phyloP scores from a whole-genome alignment of 2,797 vertebrate species.

The Schizopygopsis malacanthus region DNA sequence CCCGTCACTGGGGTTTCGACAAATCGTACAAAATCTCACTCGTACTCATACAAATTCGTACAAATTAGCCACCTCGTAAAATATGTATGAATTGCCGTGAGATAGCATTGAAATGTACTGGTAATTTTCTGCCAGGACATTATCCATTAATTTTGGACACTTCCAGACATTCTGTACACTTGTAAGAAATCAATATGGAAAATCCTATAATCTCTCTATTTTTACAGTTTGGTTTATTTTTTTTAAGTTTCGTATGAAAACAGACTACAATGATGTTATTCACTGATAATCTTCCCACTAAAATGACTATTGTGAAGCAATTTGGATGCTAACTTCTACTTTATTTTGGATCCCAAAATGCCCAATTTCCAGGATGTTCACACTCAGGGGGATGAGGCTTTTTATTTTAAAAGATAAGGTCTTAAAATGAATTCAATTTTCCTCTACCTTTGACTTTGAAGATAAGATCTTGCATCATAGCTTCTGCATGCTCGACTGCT shows the following conservation, averaged over 20 bases:
- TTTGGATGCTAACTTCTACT: slow-evolving; percentile 3
- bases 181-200: neutral
- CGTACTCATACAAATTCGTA: too few relatives aligned
- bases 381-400: slow-evolving; percentile 38
- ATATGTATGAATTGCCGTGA: too few relatives aligned
- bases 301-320: neutral
- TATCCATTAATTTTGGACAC: neutral
- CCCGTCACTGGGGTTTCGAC: too few relatives aligned
- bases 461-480: slow-evolving; percentile 32
- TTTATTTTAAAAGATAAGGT: slow-evolving; percentile 42
- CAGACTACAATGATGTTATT: neutral
- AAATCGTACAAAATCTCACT: too few relatives aligned
- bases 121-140: neutral
- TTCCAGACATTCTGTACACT: neutral
- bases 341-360: slow-evolving; percentile 27
- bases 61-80: too few relatives aligned
- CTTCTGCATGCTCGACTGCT: slow-evolving; percentile 28
- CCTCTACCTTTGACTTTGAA: slow-evolving; percentile 45
- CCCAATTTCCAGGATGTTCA: slow-evolving; percentile 46
- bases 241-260: neutral
- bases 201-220: neutral
- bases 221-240: neutral
- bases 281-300: neutral
- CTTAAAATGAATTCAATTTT: slow-evolving; percentile 30
- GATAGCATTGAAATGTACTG: too few relatives aligned